Conservation (phyloP, 2,113 vertebrate genomes). For the Triplophysa siluroides region DNA sequence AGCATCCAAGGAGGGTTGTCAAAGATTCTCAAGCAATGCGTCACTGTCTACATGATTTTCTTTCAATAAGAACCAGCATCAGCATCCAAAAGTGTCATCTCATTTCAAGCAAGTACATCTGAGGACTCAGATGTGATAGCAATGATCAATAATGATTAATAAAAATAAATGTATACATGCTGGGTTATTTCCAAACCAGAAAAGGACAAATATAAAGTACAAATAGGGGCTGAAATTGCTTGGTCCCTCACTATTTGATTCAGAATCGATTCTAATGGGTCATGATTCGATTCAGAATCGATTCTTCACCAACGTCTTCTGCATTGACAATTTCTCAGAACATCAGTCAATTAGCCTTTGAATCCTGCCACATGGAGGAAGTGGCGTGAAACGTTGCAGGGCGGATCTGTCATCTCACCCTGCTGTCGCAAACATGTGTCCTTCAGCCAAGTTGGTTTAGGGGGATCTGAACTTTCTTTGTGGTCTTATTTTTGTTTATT, state of each 20-base stretch:
- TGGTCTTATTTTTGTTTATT: not conserved
- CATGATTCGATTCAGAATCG: no score
- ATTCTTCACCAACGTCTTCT: no score
- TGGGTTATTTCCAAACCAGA: no score
- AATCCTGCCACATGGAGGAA: conserved; percentile 25
- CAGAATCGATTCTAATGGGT: no score
- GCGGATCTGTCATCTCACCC: not conserved
- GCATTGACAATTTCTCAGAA: not conserved
- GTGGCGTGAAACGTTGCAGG: conserved; percentile 15
- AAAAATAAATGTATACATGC: no score
- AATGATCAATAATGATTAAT: no score
- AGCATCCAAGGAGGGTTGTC: not conserved
- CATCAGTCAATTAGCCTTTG: conserved; percentile 27
- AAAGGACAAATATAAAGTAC: no score
- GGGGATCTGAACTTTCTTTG: not conserved
- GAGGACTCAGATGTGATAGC: no score
- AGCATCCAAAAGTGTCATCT: not conserved
- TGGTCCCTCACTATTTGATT: no score
- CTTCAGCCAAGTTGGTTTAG: not conserved
- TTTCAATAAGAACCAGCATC: not conserved
- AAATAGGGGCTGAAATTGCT: no score
- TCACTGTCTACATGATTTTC: not conserved
- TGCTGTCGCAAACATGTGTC: not conserved
- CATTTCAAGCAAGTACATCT: no score
- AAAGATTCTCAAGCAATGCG: not conserved